A percentile compares a stretch with the other conserved stretches of the same genome.
These are phyloP conservation scores for Biston stratarius DNA, from an alignment of 2,888 invertebrate genomes.

Conservation along the genomic window DNA sequence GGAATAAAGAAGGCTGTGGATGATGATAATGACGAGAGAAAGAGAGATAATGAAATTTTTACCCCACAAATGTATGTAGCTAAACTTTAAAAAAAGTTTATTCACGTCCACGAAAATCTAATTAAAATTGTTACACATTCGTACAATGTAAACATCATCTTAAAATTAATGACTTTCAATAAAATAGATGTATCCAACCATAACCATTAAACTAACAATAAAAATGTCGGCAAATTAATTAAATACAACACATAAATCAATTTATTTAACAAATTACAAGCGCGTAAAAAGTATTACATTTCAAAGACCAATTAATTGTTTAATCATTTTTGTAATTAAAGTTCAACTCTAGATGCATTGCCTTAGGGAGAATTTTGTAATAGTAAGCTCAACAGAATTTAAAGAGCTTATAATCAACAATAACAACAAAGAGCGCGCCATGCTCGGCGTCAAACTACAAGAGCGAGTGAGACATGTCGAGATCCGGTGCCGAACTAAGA, in stretches of 20 bases:
- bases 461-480: no score
- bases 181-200: conserved; percentile 12
- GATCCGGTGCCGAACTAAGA: no score
- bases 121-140: not conserved
- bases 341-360: conserved; percentile 23
- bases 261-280: conserved; percentile 36
- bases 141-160: conserved; percentile 8
- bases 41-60: no score
- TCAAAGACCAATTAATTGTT: conserved; percentile 34
- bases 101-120: not conserved
- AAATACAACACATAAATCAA: conserved; percentile 41
- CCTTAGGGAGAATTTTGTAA: conserved; percentile 23
- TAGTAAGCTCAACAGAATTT: not conserved
- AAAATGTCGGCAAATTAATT: conserved; percentile 36
- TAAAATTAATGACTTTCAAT: conserved; percentile 5
- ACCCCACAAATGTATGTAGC: no score
- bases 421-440: no score
- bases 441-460: no score
- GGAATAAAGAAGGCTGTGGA: no score
- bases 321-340: conserved; percentile 45
- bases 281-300: conserved; percentile 38
- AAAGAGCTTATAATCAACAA: no score
- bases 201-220: conserved; percentile 32
- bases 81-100: no score
- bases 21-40: no score